Conservation (phyloP, 2,888 invertebrate species). For the Cryptocephalus moraei region DNA sequence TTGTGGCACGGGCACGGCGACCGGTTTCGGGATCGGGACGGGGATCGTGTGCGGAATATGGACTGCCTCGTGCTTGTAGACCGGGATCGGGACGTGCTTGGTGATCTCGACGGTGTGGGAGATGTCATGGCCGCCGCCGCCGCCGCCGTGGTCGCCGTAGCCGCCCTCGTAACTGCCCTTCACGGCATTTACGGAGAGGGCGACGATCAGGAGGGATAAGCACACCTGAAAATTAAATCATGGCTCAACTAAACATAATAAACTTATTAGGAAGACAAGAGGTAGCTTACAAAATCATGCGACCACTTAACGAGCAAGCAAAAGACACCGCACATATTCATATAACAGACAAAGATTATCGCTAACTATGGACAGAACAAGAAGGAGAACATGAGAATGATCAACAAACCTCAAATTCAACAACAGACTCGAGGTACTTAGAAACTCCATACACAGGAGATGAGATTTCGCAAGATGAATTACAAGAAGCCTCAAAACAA, state of each 20-base stretch:
- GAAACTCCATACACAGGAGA: no score
- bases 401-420: no score
- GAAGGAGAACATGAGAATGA: no score
- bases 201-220: constrained; percentile 27
- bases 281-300: no score
- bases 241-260: constrained; percentile 2
- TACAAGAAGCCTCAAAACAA: no score
- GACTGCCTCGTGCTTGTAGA: constrained; percentile 42
- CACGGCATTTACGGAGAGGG: constrained; percentile 31
- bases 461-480: no score
- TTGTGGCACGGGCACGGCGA: constrained; percentile 57
- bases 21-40: constrained; percentile 57
- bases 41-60: constrained; percentile 41
- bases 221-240: constrained; percentile 24
- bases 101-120: constrained; percentile 57
- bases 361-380: no score
- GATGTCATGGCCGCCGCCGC: constrained; percentile 32
- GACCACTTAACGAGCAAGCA: no score
- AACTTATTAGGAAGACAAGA: no score
- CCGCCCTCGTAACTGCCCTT: constrained; percentile 25
- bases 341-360: no score
- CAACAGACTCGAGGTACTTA: no score
- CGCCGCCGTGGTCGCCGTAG: constrained; percentile 20
- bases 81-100: constrained; percentile 49
- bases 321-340: no score